Evolutionary conservation across 1,140 invertebrate species (phyloP), one percentile per base, ranked within the genome.

Genomic region (Bombus superbus): DNA sequence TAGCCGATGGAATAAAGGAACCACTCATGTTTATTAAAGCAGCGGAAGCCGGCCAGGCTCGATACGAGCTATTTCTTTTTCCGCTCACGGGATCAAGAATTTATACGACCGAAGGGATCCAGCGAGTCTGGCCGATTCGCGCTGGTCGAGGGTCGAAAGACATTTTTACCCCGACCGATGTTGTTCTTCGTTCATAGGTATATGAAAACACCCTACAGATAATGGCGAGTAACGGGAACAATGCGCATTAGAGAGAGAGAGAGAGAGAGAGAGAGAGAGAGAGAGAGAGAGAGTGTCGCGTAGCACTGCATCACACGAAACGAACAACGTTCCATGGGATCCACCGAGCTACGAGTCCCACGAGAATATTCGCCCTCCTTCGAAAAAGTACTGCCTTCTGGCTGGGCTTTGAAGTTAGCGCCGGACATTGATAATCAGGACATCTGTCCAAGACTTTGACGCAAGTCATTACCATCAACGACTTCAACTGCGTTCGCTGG

Each of bases 1-100:
- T 40, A 83, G n/a, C 42, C 10, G 40, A 73, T n/a, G 53, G 77
- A 62, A 76, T 44, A 59, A 5, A 38, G 22, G 77, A 88, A 86
- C 89, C 81, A 83, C 81, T 89, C 72, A 77, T 86, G 84, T 80
- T 82, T 83, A 69, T 86, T 86, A 69, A 89, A 77, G 40, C 18
- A 66, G 38, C 38, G 72, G 68, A 62, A 53, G 47, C 28, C 10
- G 57, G 64, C 18, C 47, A 53, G 42, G 42, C 11, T 71, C 25
- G 44, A 28, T 53, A 47, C 59, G 62, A 62, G 57, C 53, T 74
- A 57, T 88, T 76, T 86, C 62, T 80, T 80, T 75, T 32, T 74
- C 71, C 83, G 76, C 53, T 44, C 68, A 35, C 10, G 76, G 76
- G 76, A 66, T 62, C 42, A 85, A 78, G 86, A 83, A 89, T 89